These are phyloP conservation scores for Apodemia zela DNA, from an alignment of 2,888 invertebrate species.

Conservation along the genomic window DNA sequence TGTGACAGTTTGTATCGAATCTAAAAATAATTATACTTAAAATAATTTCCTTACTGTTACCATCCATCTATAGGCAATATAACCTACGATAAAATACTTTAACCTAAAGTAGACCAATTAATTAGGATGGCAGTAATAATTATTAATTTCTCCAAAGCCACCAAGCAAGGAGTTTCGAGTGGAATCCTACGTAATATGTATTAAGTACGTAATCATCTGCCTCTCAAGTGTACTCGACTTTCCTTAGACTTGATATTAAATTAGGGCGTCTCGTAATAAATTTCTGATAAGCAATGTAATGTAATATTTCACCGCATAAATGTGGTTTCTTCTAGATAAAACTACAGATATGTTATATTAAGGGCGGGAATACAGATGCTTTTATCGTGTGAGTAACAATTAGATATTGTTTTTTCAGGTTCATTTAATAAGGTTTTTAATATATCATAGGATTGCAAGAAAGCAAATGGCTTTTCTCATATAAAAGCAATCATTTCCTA, in stretches of 20 bases:
- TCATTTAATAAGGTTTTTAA: no score
- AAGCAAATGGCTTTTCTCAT: no score
- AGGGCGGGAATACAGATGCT: not conserved
- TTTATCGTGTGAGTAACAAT: not conserved
- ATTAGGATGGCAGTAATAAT: conserved; percentile 7
- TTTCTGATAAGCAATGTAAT: not conserved
- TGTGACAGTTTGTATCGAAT: no score
- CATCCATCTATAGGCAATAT: no score
- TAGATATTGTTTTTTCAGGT: not conserved
- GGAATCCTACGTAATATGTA: conserved; percentile 21
- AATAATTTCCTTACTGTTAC: no score
- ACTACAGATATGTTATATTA: not conserved
- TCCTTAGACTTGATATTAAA: conserved; percentile 8
- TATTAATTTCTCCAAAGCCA: conserved; percentile 18
- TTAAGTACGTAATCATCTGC: conserved; percentile 24
- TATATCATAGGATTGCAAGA: no score
- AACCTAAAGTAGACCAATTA: conserved; percentile 3
- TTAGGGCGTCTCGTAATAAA: conserved; percentile 1
- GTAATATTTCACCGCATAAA: not conserved
- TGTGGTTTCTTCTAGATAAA: not conserved
- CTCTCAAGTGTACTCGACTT: conserved; percentile 20
- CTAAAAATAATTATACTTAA: no score
- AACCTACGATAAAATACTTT: not conserved
- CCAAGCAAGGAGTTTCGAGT: not conserved
- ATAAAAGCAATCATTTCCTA: no score